Base-by-base conservation (phyloP, 2,888 invertebrate genomes). In the Meganola albula region DNA sequence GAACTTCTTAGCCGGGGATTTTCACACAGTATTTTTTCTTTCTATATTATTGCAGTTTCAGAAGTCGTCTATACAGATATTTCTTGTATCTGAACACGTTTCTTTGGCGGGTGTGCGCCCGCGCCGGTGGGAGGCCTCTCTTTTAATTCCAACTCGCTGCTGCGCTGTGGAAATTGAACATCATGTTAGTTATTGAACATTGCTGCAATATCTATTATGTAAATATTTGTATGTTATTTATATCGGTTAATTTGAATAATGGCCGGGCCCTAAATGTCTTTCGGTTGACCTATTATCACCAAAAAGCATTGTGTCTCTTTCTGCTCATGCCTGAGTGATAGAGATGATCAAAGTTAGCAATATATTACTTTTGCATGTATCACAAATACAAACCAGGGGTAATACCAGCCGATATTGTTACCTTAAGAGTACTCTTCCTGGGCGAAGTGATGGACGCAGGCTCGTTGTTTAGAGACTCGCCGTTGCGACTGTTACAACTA, bases 31-130 rank as follows among this genome's bases (percentile, higher is more conserved):
- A 16, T 6, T 5, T 16, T 16, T 16, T 6, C 13, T 7, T 18
- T 2, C 3, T 5, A 9, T 4, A 8, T 14, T 9, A 13, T 25
- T n/a, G 11, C 8, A 8, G 16, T 9, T 44, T 59, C 37, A 74
- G 39, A 65, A 74, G 34, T 73, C 70, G 50, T 88, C 90, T 91
- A 93, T 69, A 93, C 93, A 38, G 92, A 92, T 71, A 93, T 93
- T 77, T 93, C 93, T 74, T 93, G 92, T 54, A 93, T 93, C 76
- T 93, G 93, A 38, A 93, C 93, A 62, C 93, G 89, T 73, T 93
- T 93, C 75, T 93, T 93, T 51, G 91, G 86, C 12, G 91, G 90
- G 67, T 58, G 68, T 68, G 53, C 68, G 53, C 43, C 56, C 52
- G 58, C 69, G 54, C 51, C 56, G 52, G 60, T 60, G 53, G 37